Percentiles rank a stretch among this genome's conserved stretches.
Evolutionary conservation across 2,113 vertebrate genomes (phyloP).

Genomic region (Barbus barbus): DNA sequence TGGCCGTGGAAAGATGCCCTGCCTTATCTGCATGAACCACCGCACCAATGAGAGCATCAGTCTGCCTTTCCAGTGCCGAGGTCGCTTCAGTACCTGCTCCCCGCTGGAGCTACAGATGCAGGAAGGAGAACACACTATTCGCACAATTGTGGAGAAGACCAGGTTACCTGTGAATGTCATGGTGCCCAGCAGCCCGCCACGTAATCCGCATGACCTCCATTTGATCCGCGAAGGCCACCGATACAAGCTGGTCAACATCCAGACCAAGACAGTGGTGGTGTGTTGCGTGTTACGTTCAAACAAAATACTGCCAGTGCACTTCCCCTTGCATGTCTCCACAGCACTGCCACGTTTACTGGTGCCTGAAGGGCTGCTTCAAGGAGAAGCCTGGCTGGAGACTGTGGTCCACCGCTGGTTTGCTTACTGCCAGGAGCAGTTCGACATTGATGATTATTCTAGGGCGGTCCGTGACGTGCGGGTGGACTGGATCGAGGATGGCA

Average conservation of each 20-base stretch:
- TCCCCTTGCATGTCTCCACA: conserved; percentile 84
- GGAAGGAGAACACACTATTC: conserved; percentile 95
- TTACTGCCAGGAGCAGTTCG: conserved; percentile 93
- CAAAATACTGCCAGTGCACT: conserved; percentile 92
- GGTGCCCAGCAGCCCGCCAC: conserved; percentile 87
- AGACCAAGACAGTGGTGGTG: conserved; percentile 95
- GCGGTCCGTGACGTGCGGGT: conserved; percentile 90
- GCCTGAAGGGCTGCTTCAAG: conserved; percentile 88
- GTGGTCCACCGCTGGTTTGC: conserved; percentile 93
- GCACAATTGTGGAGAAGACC: conserved; percentile 97
- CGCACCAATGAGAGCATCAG: conserved; percentile 98
- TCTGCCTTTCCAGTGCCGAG: conserved; percentile 97
- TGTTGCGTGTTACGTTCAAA: conserved; percentile 89
- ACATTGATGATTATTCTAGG: conserved; percentile 95
- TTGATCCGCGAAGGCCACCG: conserved; percentile 94
- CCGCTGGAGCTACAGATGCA: conserved; percentile 97
- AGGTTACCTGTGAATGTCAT: conserved; percentile 93
- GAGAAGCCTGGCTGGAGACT: conserved; percentile 88
- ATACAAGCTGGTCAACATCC: conserved; percentile 97
- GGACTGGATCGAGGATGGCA: conserved; percentile 92
- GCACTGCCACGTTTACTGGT: conserved; percentile 84
- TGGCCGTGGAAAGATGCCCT: conserved; percentile 96
- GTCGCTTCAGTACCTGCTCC: conserved; percentile 94
- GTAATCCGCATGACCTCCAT: conserved; percentile 95
- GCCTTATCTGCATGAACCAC: conserved; percentile 99